These are phyloP conservation scores for Drosophila parabipectinata DNA, from an alignment of 1,140 invertebrate genomes.

Conservation along the genomic window DNA sequence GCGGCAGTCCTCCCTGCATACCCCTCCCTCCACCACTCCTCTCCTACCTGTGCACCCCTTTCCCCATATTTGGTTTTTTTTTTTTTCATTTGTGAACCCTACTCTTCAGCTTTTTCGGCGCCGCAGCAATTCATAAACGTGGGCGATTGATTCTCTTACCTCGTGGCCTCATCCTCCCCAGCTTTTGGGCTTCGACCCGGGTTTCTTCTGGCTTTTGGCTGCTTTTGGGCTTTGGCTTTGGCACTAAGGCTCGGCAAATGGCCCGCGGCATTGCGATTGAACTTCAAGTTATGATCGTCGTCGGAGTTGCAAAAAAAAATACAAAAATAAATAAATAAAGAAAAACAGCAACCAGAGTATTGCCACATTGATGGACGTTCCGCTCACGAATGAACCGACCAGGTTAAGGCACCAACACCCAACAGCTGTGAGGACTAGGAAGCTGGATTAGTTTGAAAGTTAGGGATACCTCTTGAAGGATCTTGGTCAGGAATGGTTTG, in stretches of 20 bases:
- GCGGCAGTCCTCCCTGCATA: conserved; percentile 13
- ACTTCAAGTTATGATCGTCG: conserved; percentile 83
- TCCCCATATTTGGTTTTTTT: conserved; percentile 1
- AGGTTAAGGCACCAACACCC: conserved; percentile 37
- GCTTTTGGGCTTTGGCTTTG: conserved; percentile 78
- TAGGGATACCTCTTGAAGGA: not conserved
- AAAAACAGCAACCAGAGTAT: conserved; percentile 37
- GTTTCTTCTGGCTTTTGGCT: conserved; percentile 47
- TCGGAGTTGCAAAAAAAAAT: conserved; percentile 54
- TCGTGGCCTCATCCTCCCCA: conserved; percentile 65
- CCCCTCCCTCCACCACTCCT: not conserved
- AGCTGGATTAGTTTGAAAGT: not conserved
- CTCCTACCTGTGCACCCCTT: conserved; percentile 5
- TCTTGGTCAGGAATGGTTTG: not conserved
- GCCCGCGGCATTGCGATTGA: conserved; percentile 83
- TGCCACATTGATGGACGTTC: conserved; percentile 80
- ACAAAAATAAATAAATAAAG: conserved; percentile 19
- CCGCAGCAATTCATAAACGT: conserved; percentile 83
- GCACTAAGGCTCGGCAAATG: conserved; percentile 83
- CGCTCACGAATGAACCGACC: conserved; percentile 72
- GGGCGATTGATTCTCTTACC: conserved; percentile 82
- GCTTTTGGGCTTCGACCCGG: conserved; percentile 16
- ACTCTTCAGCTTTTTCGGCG: conserved; percentile 66
- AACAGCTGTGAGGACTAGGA: conserved; percentile 38
- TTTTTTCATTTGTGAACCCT: not conserved